Conservation (phyloP, 1,140 invertebrate species). For the Mercenaria mercenaria region DNA sequence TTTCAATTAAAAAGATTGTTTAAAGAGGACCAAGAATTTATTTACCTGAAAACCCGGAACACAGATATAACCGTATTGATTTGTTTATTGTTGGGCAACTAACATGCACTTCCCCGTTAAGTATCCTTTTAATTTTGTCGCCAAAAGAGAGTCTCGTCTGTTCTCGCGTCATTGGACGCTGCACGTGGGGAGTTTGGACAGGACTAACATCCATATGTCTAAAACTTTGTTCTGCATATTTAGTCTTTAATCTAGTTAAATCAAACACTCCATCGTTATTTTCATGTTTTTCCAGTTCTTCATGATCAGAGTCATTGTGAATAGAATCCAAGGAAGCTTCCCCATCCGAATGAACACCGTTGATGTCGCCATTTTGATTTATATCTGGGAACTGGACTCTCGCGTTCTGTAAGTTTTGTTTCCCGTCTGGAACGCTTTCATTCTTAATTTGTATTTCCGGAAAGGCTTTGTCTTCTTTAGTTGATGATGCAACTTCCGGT, state of each 20-base stretch:
- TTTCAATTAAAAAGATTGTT: too few relatives aligned
- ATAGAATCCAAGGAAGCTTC: not conserved
- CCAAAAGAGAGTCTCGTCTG: slow-evolving; percentile 67
- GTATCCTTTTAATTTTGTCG: slow-evolving; percentile 73
- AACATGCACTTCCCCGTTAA: slow-evolving; percentile 79
- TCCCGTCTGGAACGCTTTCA: not conserved
- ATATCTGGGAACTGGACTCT: slow-evolving; percentile 28
- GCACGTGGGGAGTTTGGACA: slow-evolving; percentile 77
- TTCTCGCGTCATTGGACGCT: slow-evolving; percentile 79
- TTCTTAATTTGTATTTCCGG: not conserved
- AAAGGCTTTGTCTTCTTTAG: not conserved
- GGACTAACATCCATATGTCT: slow-evolving; percentile 74
- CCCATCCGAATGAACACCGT: slow-evolving; percentile 20
- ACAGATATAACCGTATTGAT: slow-evolving; percentile 78
- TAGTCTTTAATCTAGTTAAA: slow-evolving; percentile 49
- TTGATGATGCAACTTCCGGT: not conserved
- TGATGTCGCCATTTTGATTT: slow-evolving; percentile 2
- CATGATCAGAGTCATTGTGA: not conserved
- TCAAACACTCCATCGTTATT: slow-evolving; percentile 41
- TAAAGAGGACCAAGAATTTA: too few relatives aligned
- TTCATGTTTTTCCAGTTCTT: not conserved
- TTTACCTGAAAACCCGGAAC: slow-evolving; percentile 80
- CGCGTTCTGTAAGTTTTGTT: not conserved
- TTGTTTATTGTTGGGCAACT: slow-evolving; percentile 74
- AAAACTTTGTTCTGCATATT: slow-evolving; percentile 66